Evolutionary conservation across 2,888 invertebrate species (phyloP).

Genomic region (Agonopterix arenella): DNA sequence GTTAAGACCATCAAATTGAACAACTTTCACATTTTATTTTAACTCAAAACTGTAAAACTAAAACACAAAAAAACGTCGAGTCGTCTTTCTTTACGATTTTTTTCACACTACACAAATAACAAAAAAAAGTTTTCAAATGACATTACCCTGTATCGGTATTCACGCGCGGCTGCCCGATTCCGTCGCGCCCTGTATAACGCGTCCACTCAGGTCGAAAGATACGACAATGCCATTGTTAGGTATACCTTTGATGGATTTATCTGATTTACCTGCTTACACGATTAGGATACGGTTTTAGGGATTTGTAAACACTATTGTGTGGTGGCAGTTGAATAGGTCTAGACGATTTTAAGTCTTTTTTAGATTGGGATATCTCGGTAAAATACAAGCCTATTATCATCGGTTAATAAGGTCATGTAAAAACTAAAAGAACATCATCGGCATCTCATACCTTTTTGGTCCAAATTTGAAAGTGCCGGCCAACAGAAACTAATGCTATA

Average conservation of each 20-base stretch:
- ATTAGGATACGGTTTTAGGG: neutral
- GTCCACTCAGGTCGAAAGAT: conserved; percentile 4
- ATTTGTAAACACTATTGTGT: neutral
- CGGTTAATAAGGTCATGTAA: too few species aligned
- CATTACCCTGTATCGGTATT: conserved; percentile 22
- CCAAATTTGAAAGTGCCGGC: too few species aligned
- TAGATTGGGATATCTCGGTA: too few species aligned
- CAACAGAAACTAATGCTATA: too few species aligned
- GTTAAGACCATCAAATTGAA: too few species aligned
- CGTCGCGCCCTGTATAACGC: neutral
- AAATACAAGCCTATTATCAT: too few species aligned
- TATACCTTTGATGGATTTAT: conserved; percentile 1
- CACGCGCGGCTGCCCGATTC: conserved; percentile 18
- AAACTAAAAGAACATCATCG: too few species aligned
- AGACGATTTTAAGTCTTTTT: too few species aligned
- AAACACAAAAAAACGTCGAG: neutral
- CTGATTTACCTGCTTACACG: neutral
- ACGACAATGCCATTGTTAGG: neutral
- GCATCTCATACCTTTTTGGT: too few species aligned
- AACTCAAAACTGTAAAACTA: neutral
- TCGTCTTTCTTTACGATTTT: neutral
- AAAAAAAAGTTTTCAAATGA: neutral
- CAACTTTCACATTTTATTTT: too few species aligned
- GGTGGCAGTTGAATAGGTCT: too few species aligned
- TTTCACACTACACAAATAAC: neutral